Conservation (phyloP, 2,797 vertebrate genomes). For the Rhadinocentrus ornatus region DNA sequence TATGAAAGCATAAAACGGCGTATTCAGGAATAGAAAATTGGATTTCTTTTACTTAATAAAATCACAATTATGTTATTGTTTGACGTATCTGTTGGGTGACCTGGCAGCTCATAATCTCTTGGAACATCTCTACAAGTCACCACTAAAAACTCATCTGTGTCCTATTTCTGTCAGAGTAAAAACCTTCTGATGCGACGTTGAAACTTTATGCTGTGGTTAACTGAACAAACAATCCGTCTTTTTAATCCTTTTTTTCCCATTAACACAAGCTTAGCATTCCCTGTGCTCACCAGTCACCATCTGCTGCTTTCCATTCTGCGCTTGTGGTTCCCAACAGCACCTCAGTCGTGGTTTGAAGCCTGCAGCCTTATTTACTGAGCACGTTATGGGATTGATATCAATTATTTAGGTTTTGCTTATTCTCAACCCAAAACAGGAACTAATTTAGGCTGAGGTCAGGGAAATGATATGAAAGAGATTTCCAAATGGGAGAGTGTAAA, state of each 20-base stretch:
- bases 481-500: conserved; percentile 34
- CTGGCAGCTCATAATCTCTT: neutral
- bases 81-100: neutral
- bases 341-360: conserved; percentile 22
- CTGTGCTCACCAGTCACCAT: neutral
- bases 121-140: neutral
- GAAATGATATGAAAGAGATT: conserved; percentile 39
- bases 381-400: conserved; percentile 47
- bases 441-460: conserved; percentile 57
- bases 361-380: conserved; percentile 38
- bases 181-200: neutral
- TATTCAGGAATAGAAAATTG: no score
- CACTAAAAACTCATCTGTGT: no score
- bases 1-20: no score
- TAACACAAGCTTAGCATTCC: neutral
- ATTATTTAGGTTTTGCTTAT: conserved; percentile 67
- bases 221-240: neutral
- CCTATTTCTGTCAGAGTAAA: neutral
- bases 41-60: neutral
- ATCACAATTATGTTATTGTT: neutral
- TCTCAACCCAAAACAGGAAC: conserved; percentile 40
- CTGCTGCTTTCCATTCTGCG: neutral
- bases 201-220: neutral
- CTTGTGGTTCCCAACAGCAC: conserved; percentile 10
- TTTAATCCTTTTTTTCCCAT: conserved; percentile 9